phyloP scores from a whole-genome alignment of 2,113 vertebrate species.

The Catharus bicknelli region DNA sequence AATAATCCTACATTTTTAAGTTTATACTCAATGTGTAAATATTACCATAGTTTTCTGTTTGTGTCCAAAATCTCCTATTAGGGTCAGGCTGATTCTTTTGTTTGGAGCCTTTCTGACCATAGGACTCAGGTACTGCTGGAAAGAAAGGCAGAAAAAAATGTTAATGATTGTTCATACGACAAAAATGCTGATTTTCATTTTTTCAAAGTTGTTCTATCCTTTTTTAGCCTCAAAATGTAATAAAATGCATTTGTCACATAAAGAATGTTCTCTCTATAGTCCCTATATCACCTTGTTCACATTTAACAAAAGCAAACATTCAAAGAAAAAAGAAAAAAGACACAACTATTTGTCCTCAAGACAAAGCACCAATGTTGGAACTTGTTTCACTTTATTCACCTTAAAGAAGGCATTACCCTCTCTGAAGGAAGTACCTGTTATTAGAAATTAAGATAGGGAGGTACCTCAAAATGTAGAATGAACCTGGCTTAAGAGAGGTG shows the following conservation, averaged over 20 bases:
- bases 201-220: background rate
- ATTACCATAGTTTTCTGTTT: background rate
- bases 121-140: background rate
- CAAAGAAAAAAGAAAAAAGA: background rate
- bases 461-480: background rate
- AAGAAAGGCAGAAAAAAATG: background rate
- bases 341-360: background rate
- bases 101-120: background rate
- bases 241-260: background rate
- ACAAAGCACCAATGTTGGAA: background rate
- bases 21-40: background rate
- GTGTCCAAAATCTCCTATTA: background rate
- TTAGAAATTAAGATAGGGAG: background rate
- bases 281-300: background rate
- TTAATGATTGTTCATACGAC: accelerated
- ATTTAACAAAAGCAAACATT: background rate
- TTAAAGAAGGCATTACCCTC: background rate
- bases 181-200: background rate
- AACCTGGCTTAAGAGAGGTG: background rate
- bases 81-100: background rate
- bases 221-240: background rate
- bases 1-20: background rate
- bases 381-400: background rate
- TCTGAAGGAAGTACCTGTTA: background rate
- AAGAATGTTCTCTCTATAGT: background rate